Conservation (phyloP, 2,888 invertebrate genomes). For the Patella depressa region DNA sequence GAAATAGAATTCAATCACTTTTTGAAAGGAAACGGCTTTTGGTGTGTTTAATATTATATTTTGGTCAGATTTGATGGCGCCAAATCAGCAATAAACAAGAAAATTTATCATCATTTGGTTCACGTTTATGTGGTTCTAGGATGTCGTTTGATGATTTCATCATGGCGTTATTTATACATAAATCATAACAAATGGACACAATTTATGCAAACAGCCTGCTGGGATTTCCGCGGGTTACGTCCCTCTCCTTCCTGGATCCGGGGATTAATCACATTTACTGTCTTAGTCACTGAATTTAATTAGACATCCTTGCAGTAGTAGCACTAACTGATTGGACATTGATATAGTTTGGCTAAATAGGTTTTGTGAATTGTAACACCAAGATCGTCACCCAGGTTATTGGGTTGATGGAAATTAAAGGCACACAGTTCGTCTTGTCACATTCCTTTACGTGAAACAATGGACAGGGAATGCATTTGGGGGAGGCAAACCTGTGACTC, state of each 20-base stretch:
- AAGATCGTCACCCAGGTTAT: background rate
- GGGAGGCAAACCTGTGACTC: slow-evolving; percentile 5
- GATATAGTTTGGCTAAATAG: background rate
- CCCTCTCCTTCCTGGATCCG: background rate
- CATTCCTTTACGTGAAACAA: slow-evolving; percentile 5
- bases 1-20: background rate
- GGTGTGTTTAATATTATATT: background rate
- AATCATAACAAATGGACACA: slow-evolving; percentile 3
- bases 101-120: slow-evolving; percentile 5
- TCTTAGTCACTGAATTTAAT: slow-evolving; percentile 12
- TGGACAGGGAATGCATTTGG: background rate
- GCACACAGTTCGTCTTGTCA: background rate
- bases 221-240: background rate
- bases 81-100: background rate
- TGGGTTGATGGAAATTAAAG: slow-evolving; percentile 8
- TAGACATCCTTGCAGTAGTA: background rate
- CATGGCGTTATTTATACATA: background rate
- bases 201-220: background rate
- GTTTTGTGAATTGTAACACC: background rate
- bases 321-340: background rate
- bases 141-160: slow-evolving; percentile 5
- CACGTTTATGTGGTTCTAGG: background rate
- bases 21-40: background rate
- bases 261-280: slow-evolving; percentile 9
- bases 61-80: slow-evolving; percentile 2